Evolutionary conservation across 2,113 vertebrate genomes (phyloP), one percentile per base, ranked within the genome.

Genomic region (Coturnix japonica): DNA sequence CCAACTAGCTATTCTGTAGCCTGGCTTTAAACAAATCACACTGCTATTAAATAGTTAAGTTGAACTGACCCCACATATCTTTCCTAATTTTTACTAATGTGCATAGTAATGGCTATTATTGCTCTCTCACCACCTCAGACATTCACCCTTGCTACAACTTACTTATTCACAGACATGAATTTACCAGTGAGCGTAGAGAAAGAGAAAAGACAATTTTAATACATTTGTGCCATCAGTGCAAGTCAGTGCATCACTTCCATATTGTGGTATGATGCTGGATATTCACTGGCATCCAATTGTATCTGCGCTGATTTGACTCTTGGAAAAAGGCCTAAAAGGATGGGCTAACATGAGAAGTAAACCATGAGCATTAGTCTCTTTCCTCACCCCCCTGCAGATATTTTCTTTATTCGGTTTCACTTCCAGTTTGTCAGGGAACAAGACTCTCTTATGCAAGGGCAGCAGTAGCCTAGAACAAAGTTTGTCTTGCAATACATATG

Each of bases 201-300:
- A 37, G n/a, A 41, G 13, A 71, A 10, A 43, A 63, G 51, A 47
- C 3, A 1, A 35, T 54, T 41, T 73, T 46, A 22, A 8, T 14
- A n/a, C 22, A 33, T 41, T 2, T 26, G 28, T 4, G 11, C 26
- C 61, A 8, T 1, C 5, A 13, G 39, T 2, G 23, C 12, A 53
- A n/a, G 43, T 46, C n/a, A 63, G 13, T 0, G 11, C 80, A 33
- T 7, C 56, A 3, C 0, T 6, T 7, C 41, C 21, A 17, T 11
- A 10, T 1, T 14, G 31, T 11, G 46, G 53, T 17, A 17, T 0
- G 13, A 61, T 26, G 51, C 16, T 37, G 67, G 20, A 35, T 26
- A 59, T 5, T 30, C 11, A 2, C 57, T 26, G 39, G 57, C 26
- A 49, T 18, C 75, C 53, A 61, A 21, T 37, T 1, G 0, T 0